Conservation (phyloP, 2,888 invertebrate genomes). For the Fissipunctia ypsillon region DNA sequence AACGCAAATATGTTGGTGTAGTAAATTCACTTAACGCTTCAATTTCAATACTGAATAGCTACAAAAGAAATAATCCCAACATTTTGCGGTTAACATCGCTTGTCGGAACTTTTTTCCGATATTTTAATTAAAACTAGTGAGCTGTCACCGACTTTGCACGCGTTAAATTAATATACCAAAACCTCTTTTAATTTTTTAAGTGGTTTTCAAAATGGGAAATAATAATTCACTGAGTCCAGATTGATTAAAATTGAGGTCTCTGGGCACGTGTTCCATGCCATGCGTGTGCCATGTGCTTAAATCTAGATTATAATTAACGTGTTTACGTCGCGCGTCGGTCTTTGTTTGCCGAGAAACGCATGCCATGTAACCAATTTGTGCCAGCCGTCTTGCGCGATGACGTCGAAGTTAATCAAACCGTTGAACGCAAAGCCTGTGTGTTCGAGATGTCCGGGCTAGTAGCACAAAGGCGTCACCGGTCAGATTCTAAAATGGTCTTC, state of each 20-base stretch:
- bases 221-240: not conserved
- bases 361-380: slow-evolving; percentile 21
- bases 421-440: slow-evolving; percentile 4
- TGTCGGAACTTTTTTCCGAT: slow-evolving; percentile 53
- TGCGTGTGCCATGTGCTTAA: not conserved
- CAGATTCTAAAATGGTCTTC: not conserved
- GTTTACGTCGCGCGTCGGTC: not conserved
- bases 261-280: not conserved
- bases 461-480: slow-evolving; percentile 14
- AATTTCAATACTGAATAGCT: slow-evolving; percentile 30
- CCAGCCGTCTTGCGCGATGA: not conserved
- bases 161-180: slow-evolving; percentile 38
- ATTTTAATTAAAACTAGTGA: slow-evolving; percentile 58
- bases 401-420: slow-evolving; percentile 20
- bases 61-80: slow-evolving; percentile 28
- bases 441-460: not conserved
- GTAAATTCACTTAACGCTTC: slow-evolving; percentile 30
- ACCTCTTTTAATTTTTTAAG: slow-evolving; percentile 1
- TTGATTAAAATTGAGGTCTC: not conserved
- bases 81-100: slow-evolving; percentile 41
- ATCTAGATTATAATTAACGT: not conserved
- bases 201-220: not conserved
- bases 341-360: not conserved
- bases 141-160: slow-evolving; percentile 36
- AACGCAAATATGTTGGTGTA: slow-evolving; percentile 30